These are phyloP conservation scores for Rhinichthys osculus DNA, from an alignment of 2,797 vertebrate genomes.

Conservation along the genomic window DNA sequence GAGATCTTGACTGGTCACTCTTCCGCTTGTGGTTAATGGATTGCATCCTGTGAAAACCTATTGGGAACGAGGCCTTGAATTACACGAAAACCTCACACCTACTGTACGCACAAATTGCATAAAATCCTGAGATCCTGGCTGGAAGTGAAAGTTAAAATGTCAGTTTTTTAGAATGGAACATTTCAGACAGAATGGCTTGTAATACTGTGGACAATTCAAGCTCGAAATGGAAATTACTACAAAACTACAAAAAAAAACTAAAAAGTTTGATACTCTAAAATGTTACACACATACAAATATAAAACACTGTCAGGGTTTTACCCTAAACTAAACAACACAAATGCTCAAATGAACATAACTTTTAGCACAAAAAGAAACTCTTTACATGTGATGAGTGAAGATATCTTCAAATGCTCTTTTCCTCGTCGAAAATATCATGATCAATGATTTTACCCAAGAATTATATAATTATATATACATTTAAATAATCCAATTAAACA, in stretches of 20 bases:
- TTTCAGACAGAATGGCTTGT: not conserved
- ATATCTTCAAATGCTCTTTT: not conserved
- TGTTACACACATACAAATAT: not conserved
- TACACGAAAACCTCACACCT: not conserved
- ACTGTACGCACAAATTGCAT: not conserved
- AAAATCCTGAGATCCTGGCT: not conserved
- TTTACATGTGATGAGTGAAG: not conserved
- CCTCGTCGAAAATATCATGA: not conserved
- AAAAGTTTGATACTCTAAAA: not conserved
- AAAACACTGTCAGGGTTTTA: not conserved
- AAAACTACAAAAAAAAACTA: no score
- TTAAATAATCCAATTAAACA: not conserved
- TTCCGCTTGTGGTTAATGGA: conserved; percentile 27
- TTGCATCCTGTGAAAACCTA: conserved; percentile 25
- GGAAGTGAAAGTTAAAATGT: not conserved
- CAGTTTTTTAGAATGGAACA: not conserved
- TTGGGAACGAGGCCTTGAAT: not conserved
- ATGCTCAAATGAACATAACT: not conserved
- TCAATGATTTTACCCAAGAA: not conserved
- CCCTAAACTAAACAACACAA: not conserved
- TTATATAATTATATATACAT: not conserved
- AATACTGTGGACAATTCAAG: not conserved
- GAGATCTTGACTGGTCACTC: not conserved
- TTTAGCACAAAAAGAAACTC: not conserved
- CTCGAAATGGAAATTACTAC: not conserved